phyloP scores from a whole-genome alignment of 1,140 invertebrate genomes.

The Bombus polaris region DNA sequence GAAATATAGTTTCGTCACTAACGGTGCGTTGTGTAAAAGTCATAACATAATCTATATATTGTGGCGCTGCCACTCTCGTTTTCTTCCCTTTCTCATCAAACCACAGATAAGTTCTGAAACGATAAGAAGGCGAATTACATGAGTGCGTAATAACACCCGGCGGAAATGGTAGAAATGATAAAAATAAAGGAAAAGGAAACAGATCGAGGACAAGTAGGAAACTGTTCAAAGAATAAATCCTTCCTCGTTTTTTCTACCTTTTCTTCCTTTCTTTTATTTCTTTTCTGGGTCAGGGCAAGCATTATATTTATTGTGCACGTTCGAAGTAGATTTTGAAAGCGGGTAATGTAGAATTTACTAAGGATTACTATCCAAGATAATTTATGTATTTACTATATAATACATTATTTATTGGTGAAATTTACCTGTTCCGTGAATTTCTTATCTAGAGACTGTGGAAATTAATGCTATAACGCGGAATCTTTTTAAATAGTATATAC shows the following conservation, averaged over 20 bases:
- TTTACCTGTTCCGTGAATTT: too few species aligned
- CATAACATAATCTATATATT: conserved; percentile 99
- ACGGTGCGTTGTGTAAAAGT: conserved; percentile 98
- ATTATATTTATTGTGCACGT: not conserved
- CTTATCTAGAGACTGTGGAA: too few species aligned
- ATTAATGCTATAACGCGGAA: not conserved
- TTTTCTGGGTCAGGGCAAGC: not conserved
- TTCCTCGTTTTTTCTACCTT: not conserved
- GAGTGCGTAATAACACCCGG: not conserved
- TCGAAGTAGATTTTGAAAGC: not conserved
- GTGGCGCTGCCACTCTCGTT: conserved; percentile 96
- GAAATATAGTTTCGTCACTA: conserved; percentile 98
- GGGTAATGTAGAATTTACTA: not conserved
- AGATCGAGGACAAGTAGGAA: not conserved
- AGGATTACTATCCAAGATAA: not conserved
- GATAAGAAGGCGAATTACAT: conserved; percentile 28
- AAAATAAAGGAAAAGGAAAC: not conserved
- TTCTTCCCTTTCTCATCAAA: conserved; percentile 99
- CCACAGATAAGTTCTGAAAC: conserved; percentile 96
- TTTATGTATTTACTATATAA: not conserved
- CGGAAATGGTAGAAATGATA: not conserved
- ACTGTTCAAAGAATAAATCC: not conserved
- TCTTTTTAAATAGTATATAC: not conserved
- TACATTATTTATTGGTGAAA: not conserved
- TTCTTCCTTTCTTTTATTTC: not conserved